Conservation (phyloP, 2,113 vertebrate species). For the Polypterus senegalus region DNA sequence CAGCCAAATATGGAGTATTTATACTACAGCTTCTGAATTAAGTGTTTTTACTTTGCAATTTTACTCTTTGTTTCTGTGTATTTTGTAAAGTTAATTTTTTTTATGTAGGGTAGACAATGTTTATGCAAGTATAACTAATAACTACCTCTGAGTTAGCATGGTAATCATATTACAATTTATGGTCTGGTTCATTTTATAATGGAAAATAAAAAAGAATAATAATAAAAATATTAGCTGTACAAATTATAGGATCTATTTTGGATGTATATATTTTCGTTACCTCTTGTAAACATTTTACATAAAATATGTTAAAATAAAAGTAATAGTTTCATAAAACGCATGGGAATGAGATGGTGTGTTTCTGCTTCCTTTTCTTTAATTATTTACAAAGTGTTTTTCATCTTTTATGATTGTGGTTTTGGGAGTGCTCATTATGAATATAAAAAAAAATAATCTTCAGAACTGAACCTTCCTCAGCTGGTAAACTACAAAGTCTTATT, state of each 20-base stretch:
- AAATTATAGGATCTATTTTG: constrained; percentile 44
- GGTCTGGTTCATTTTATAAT: constrained; percentile 38
- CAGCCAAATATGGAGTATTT: too few relatives aligned
- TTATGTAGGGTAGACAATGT: constrained; percentile 43
- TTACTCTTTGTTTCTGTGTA: too few relatives aligned
- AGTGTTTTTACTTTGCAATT: too few relatives aligned
- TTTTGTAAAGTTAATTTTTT: constrained; percentile 17
- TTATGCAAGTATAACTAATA: constrained; percentile 61
- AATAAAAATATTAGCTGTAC: constrained; percentile 43
- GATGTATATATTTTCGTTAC: constrained; percentile 56
- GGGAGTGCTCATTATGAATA: too few relatives aligned
- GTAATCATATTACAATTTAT: constrained; percentile 38
- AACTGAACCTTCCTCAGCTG: too few relatives aligned
- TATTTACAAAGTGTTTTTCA: too few relatives aligned
- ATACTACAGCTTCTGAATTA: too few relatives aligned
- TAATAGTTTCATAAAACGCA: constrained; percentile 35
- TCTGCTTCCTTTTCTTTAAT: neutral
- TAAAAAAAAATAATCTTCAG: too few relatives aligned
- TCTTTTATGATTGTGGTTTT: too few relatives aligned
- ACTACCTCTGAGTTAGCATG: constrained; percentile 66
- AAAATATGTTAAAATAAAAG: constrained; percentile 53
- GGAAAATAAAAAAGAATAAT: constrained; percentile 34
- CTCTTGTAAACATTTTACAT: constrained; percentile 41
- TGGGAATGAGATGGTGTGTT: neutral
- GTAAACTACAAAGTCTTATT: too few relatives aligned